Base-by-base conservation (phyloP, 2,888 invertebrate genomes). In the Magallana nippona region DNA sequence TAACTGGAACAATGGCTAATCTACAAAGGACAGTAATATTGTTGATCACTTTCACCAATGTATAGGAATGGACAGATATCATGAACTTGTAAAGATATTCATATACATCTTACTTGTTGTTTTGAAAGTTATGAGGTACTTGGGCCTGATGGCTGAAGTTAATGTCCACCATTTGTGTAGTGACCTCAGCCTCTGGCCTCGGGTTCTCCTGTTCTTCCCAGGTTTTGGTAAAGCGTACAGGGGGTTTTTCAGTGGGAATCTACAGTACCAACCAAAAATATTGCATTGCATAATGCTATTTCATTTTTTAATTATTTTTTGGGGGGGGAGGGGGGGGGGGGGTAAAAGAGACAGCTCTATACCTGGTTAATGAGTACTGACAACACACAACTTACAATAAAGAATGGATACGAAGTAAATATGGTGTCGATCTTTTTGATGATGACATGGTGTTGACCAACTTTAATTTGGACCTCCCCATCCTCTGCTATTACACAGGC, bases 361-460 rank as follows among this genome's bases (percentile, higher is more conserved):
- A 44, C 3, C 44, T 44, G 44, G 44, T 44, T 44, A 44, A 5
- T 44, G 44, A 44, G 3, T 44, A 44, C 44, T 5, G 44, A 44
- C 8, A 8, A 44, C 44, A 44, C 44, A 44, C 5, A 1, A 77
- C 81, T 62, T 17, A 78, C 92, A 90, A 92, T 86, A 55, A 92
- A 91, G 44, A 94, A 95, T 82, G 92, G 93, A 87, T 93, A 93
- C 86, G 95, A 95, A 79, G 95, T 95, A 85, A 95, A 94, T 27
- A 95, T 94, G 91, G 95, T 95, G 87, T 95, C 95, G 85, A 96
- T 95, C 89, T 95, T 95, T 85, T 96, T 95, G 84, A 97, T 92
- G 91, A 96, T 96, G 22, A 96, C 93, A 90, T 96, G 96, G 91
- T 96, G 96, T 90, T 97, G 97, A 0, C 97, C 97, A 81, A 96